Base-by-base conservation (phyloP, 2,888 invertebrate species). In the Halocaridina rubra region DNA sequence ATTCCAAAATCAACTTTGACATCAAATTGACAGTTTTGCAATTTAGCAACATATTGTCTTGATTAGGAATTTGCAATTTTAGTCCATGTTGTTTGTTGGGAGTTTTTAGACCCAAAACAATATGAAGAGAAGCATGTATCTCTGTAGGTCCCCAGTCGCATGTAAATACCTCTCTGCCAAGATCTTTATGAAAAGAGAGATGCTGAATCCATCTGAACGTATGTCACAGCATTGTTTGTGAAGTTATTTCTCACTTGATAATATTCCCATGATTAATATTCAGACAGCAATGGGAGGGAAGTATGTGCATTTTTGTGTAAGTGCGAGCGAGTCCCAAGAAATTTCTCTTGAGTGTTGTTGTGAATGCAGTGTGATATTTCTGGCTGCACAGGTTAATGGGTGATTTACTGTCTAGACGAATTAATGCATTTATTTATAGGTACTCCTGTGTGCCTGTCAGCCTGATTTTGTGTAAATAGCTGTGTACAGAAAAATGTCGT, bases 371-470 rank as follows among this genome's bases (percentile, higher is more conserved):
- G 84, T 84, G 84, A 84, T 84, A 84, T 84, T 72, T 72, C 72
- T 78, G 84, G 84, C 84, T 84, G 84, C 72, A 71, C 72, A 74
- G 84, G 84, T 74, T 71, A 46, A 84, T 78, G 72, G 84, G 79
- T 71, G 79, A 67, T 74, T 82, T 77, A 84, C 74, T 79, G 79
- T 84, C 79, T 79, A 84, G 84, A 84, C 84, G 84, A 84, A 84
- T 84, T 84, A 84, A 74, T 84, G 84, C 84, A 84, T 84, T 84
- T 84, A 84, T 84, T 84, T 84, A 84, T 84, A 84, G 84, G 84
- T 79, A 71, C 71, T 82, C 84, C 74, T 57, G 64, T 79, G 64
- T 67, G 79, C 84, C 78, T 79, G 84, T 79, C 82, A 84, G 84
- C 79, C 84, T 77, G 53, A 74, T 79, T n/a, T 79, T 76, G 76